Conservation (phyloP, 2,113 vertebrate genomes). For the Aspidoscelis tigris region DNA sequence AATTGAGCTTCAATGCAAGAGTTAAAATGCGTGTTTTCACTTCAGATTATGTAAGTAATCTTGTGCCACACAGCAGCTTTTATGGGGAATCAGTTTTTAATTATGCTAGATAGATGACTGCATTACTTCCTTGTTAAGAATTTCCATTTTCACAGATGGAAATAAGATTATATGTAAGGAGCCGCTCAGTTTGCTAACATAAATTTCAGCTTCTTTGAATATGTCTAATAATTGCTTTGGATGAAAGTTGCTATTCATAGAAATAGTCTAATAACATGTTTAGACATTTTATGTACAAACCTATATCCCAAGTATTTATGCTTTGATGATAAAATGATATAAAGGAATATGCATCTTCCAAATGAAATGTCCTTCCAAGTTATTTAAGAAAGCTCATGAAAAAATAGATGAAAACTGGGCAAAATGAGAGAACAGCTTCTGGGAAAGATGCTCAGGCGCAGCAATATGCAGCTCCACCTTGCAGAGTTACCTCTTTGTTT, state of each 20-base stretch:
- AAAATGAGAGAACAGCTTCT: no score
- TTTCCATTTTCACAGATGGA: constrained; percentile 58
- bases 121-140: constrained; percentile 58
- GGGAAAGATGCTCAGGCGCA: no score
- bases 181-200: constrained; percentile 26
- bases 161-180: constrained; percentile 59
- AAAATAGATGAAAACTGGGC: no score
- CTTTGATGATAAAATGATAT: not conserved
- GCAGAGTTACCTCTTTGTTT: no score
- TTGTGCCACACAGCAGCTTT: constrained; percentile 35
- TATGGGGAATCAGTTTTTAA: constrained; percentile 67
- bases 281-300: constrained; percentile 9
- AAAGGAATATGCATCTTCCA: not conserved
- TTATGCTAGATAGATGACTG: constrained; percentile 50
- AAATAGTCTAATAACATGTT: constrained; percentile 28
- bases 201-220: constrained; percentile 28
- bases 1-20: not conserved
- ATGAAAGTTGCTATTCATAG: constrained; percentile 24
- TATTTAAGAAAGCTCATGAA: not conserved
- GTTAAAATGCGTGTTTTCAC: constrained; percentile 33
- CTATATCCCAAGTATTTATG: not conserved
- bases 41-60: constrained; percentile 46
- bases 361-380: not conserved
- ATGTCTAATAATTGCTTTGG: constrained; percentile 13
- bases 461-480: no score